Conservation (phyloP, 2,888 invertebrate genomes). For the Junonia oenone region DNA sequence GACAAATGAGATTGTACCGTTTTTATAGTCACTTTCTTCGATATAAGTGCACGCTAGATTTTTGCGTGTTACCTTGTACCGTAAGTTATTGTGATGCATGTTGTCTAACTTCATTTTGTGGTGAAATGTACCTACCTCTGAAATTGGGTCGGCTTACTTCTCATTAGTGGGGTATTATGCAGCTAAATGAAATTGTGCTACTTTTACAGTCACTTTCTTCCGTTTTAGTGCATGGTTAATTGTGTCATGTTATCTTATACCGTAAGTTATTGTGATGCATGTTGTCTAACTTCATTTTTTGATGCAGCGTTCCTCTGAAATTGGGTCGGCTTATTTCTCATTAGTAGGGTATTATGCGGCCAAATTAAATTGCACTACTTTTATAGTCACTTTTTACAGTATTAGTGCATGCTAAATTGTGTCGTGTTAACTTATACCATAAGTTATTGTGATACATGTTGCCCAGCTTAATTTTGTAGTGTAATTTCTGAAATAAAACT, state of each 20-base stretch:
- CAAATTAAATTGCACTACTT: neutral
- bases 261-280: neutral
- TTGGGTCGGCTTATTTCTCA: neutral
- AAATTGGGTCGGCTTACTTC: neutral
- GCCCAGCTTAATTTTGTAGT: too few relatives aligned
- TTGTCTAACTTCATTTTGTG: neutral
- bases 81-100: neutral
- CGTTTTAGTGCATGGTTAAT: slow-evolving; percentile 15
- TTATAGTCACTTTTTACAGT: neutral
- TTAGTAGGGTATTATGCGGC: neutral
- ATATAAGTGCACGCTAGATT: neutral
- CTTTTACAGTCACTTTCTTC: neutral
- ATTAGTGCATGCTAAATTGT: neutral
- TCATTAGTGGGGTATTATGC: neutral
- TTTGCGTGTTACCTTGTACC: slow-evolving; percentile 13
- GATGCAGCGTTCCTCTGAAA: neutral
- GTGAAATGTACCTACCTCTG: neutral
- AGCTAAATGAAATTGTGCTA: neutral
- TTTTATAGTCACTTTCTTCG: neutral
- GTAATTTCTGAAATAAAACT: too few relatives aligned
- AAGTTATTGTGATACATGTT: too few relatives aligned
- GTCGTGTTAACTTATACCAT: neutral
- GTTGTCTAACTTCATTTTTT: neutral
- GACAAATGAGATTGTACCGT: neutral
- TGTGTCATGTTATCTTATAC: slow-evolving; percentile 15